Evolutionary conservation across 2,888 invertebrate genomes (phyloP).

Genomic region (Cataglyphis livida): DNA sequence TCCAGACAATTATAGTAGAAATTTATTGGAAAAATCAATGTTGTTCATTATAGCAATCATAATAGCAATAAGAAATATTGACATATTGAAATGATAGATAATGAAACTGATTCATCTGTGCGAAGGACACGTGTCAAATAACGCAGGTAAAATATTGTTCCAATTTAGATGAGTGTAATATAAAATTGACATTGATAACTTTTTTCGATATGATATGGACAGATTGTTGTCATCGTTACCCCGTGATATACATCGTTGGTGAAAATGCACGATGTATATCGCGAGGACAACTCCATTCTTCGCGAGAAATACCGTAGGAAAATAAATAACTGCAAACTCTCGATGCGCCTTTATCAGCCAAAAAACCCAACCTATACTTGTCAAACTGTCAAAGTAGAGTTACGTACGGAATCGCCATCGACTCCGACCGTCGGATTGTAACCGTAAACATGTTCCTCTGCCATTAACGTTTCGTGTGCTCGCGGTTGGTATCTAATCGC

Average conservation of each 20-base stretch:
- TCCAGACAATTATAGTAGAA: not conserved
- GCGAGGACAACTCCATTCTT: too few relatives aligned
- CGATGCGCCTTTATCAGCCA: slow-evolving; percentile 66
- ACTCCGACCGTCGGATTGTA: slow-evolving; percentile 83
- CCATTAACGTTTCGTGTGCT: slow-evolving; percentile 83
- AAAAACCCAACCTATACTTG: slow-evolving; percentile 81
- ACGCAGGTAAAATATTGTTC: slow-evolving; percentile 14
- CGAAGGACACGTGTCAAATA: not conserved
- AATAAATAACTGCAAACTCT: slow-evolving; percentile 54
- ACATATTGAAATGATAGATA: not conserved
- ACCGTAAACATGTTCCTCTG: slow-evolving; percentile 85
- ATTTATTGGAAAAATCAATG: not conserved
- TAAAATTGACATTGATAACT: not conserved
- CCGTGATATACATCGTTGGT: not conserved
- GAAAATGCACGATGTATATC: not conserved
- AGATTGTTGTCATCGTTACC: not conserved
- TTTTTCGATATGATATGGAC: not conserved
- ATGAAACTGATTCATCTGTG: not conserved
- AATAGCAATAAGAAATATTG: not conserved
- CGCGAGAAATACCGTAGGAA: not conserved
- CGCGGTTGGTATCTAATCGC: slow-evolving; percentile 71
- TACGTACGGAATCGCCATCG: slow-evolving; percentile 84
- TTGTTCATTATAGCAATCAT: not conserved
- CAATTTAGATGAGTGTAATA: not conserved
- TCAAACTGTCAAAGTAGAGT: slow-evolving; percentile 78